Conservation (phyloP, 2,113 vertebrate genomes). For the Alosa alosa region DNA sequence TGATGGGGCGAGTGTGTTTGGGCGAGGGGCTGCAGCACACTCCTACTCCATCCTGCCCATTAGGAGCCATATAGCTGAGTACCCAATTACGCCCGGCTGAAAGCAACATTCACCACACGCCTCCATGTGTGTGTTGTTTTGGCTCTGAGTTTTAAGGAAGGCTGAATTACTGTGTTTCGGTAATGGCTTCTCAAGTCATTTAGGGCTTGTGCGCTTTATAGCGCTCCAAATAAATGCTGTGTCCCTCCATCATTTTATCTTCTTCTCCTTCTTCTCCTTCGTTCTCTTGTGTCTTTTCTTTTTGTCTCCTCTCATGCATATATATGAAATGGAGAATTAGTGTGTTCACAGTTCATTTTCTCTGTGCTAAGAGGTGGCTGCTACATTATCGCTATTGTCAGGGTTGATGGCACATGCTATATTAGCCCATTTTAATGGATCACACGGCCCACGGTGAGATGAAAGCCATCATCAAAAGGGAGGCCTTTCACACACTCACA, state of each 20-base stretch:
- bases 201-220: background rate
- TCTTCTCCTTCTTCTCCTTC: no score
- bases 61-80: background rate
- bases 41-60: background rate
- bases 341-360: conserved; percentile 3
- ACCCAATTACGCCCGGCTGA: background rate
- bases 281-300: no score
- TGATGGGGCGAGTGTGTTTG: background rate
- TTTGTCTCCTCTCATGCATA: background rate
- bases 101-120: conserved; percentile 2
- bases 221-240: no score
- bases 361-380: background rate
- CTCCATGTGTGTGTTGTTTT: background rate
- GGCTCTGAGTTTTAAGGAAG: background rate
- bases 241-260: no score
- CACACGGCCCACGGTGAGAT: background rate
- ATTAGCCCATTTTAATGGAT: background rate
- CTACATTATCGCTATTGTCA: background rate
- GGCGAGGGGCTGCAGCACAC: background rate
- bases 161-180: background rate
- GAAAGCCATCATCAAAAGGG: background rate
- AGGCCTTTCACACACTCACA: background rate
- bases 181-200: conserved; percentile 9
- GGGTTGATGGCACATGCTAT: background rate
- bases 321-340: conserved; percentile 10